A percentile compares a stretch with the other conserved stretches of the same genome.
phyloP scores from a whole-genome alignment of 2,888 invertebrate species.

The Augochlorella aurata region DNA sequence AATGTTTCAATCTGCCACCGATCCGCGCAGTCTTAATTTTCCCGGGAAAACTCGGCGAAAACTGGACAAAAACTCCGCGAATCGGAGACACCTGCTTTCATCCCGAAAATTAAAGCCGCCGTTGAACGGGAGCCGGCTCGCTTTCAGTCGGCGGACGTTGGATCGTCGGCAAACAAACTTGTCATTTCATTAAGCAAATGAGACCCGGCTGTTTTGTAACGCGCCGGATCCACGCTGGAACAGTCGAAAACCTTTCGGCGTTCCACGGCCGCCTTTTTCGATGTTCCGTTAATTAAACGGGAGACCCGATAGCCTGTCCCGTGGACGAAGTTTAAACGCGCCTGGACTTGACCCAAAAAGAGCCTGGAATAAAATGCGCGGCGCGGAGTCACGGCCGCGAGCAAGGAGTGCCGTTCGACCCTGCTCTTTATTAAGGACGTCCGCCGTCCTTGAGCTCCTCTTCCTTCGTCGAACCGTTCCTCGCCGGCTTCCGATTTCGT shows the following conservation, averaged over 20 bases:
- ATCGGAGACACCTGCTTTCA: not conserved
- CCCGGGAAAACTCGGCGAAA: not conserved
- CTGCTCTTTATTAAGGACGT: conserved; percentile 55
- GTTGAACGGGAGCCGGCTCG: not conserved
- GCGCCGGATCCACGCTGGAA: not conserved
- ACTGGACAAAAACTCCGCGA: not conserved
- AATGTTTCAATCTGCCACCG: conserved; percentile 6
- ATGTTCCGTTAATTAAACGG: conserved; percentile 44
- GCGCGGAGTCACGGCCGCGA: conserved; percentile 46
- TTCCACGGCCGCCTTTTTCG: not conserved
- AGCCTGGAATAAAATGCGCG: conserved; percentile 29
- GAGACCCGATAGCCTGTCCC: not conserved
- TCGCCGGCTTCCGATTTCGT: conserved; percentile 16
- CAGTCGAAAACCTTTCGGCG: too few species aligned
- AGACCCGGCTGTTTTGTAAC: conserved; percentile 1
- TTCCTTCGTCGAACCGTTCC: conserved; percentile 13
- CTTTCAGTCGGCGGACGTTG: not conserved
- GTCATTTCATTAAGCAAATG: conserved; percentile 39
- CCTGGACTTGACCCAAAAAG: conserved; percentile 62
- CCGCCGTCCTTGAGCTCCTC: conserved; percentile 43
- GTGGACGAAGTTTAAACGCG: conserved; percentile 51
- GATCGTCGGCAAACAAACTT: conserved; percentile 15
- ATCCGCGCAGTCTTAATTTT: not conserved
- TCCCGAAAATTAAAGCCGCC: not conserved
- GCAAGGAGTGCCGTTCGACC: conserved; percentile 56